Conservation (phyloP, 2,797 vertebrate species). For the Myotis vivesi region DNA sequence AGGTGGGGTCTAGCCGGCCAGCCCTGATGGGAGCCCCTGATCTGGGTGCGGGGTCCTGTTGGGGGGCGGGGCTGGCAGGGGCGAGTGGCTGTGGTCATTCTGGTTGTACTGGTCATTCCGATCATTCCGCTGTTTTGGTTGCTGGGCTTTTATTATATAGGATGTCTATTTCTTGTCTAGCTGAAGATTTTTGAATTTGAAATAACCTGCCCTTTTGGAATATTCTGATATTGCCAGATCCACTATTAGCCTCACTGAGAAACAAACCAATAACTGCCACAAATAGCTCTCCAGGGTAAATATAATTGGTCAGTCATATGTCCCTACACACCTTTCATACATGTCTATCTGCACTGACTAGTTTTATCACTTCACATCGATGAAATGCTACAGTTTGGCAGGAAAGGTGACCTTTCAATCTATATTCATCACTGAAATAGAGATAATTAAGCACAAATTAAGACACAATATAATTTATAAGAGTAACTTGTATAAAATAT, state of each 20-base stretch:
- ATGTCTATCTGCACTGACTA: neutral
- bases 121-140: too few species aligned
- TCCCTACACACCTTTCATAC: neutral
- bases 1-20: too few species aligned
- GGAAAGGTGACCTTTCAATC: constrained; percentile 56
- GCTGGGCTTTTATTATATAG: too few species aligned
- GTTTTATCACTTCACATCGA: constrained; percentile 30
- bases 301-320: constrained; percentile 34
- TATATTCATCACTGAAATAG: neutral
- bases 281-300: constrained; percentile 41
- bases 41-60: too few species aligned
- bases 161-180: neutral
- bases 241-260: neutral
- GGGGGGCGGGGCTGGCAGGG: too few species aligned
- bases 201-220: neutral
- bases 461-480: neutral
- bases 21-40: too few species aligned
- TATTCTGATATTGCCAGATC: neutral
- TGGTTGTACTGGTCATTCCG: too few species aligned
- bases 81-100: too few species aligned
- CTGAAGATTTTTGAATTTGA: constrained; percentile 22
- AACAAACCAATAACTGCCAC: neutral
- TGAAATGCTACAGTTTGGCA: constrained; percentile 38
- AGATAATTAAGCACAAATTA: neutral
- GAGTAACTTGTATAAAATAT: neutral